phyloP scores from a whole-genome alignment of 2,113 vertebrate species.

The Apteryx mantelli region DNA sequence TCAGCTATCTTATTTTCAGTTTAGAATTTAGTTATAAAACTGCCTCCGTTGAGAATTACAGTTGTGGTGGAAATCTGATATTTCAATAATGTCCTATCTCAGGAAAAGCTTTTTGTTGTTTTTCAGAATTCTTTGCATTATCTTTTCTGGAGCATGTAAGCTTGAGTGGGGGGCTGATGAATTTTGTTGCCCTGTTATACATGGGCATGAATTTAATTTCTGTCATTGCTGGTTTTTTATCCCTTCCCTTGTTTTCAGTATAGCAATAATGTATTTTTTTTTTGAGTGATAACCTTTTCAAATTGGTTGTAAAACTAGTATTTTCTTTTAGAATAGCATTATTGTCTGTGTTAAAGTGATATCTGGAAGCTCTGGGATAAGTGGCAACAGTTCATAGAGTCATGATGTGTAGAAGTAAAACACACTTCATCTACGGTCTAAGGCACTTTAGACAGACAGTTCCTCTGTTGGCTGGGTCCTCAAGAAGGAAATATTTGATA shows the following conservation, averaged over 20 bases:
- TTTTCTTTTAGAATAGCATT: fast-evolving
- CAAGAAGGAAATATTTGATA: background rate
- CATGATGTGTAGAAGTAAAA: fast-evolving
- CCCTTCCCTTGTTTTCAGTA: fast-evolving
- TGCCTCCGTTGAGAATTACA: fast-evolving
- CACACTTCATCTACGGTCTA: fast-evolving
- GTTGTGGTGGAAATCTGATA: fast-evolving
- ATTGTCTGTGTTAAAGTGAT: background rate
- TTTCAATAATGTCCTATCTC: fast-evolving
- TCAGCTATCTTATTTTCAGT: fast-evolving
- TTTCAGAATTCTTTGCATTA: fast-evolving
- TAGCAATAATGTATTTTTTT: fast-evolving
- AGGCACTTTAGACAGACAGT: fast-evolving
- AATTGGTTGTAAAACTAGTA: fast-evolving
- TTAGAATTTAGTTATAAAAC: fast-evolving
- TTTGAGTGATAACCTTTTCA: background rate
- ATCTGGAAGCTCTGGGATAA: fast-evolving
- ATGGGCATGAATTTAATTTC: fast-evolving
- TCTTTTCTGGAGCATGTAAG: fast-evolving
- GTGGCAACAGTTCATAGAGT: fast-evolving
- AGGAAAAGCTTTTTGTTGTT: fast-evolving
- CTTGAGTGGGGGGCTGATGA: background rate
- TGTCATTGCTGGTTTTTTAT: fast-evolving
- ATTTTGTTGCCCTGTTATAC: background rate
- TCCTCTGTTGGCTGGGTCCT: background rate